Conservation (phyloP, 2,797 vertebrate species). For the Australoheros facetus region DNA sequence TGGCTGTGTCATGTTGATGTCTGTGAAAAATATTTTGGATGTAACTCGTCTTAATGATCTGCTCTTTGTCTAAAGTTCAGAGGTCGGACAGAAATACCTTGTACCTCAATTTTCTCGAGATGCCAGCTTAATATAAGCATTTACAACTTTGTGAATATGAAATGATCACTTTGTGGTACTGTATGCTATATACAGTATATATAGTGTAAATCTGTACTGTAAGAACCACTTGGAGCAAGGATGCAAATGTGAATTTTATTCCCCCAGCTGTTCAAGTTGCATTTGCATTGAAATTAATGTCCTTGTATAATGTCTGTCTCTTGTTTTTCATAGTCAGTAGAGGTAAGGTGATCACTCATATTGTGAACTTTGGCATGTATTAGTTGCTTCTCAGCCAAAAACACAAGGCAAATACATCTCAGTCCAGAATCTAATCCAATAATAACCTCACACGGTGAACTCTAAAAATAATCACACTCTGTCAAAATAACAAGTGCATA, state of each 20-base stretch:
- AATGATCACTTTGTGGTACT: background rate
- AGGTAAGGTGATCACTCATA: constrained; percentile 45
- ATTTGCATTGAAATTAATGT: constrained; percentile 34
- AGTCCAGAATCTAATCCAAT: constrained; percentile 67
- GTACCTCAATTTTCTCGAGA: background rate
- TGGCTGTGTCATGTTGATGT: constrained; percentile 21
- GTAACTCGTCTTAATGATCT: constrained; percentile 20
- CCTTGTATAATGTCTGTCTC: constrained; percentile 3
- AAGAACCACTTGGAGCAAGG: background rate
- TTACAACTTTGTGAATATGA: constrained; percentile 1
- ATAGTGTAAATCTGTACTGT: background rate
- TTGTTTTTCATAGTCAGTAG: constrained; percentile 33
- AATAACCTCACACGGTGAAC: constrained; percentile 62
- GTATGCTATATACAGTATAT: constrained; percentile 3
- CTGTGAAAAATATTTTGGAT: constrained; percentile 29
- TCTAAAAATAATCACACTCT: constrained; percentile 61
- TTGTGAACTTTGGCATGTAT: constrained; percentile 50
- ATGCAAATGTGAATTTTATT: background rate
- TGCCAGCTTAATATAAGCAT: constrained; percentile 48
- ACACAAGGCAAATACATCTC: constrained; percentile 36
- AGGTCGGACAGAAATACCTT: background rate
- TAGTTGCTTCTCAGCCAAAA: constrained; percentile 43
- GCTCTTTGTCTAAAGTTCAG: background rate
- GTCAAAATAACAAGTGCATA: constrained; percentile 36
- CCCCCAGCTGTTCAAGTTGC: background rate